These are phyloP conservation scores for Podilymbus podiceps DNA, from an alignment of 2,113 vertebrate species.

Conservation along the genomic window DNA sequence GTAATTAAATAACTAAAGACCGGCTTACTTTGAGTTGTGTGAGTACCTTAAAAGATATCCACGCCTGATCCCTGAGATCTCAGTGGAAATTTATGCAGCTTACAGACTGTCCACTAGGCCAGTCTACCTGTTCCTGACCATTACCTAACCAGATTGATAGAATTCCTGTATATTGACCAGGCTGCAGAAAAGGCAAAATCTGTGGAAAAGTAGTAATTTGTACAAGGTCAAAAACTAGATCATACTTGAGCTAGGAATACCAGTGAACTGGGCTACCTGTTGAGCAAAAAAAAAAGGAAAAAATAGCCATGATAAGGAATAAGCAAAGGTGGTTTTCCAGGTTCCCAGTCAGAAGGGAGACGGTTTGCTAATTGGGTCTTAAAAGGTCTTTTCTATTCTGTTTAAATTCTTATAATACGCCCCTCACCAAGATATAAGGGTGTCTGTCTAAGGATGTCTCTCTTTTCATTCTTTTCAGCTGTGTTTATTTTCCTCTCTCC, in stretches of 20 bases:
- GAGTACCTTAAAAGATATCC: neutral
- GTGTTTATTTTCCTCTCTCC: slow-evolving; percentile 22
- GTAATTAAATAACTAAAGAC: neutral
- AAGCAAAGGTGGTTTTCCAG: neutral
- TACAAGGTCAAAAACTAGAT: neutral
- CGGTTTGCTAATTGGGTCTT: slow-evolving; percentile 49
- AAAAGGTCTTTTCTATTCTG: slow-evolving; percentile 50
- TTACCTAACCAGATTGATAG: neutral
- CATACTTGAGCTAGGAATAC: neutral
- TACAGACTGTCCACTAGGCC: neutral
- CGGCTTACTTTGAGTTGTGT: neutral
- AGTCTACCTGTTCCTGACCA: neutral
- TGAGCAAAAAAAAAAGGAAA: neutral
- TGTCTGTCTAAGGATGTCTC: slow-evolving; percentile 52
- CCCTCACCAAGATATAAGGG: neutral
- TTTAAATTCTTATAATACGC: slow-evolving; percentile 52
- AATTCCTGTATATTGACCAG: neutral
- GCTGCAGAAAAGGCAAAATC: neutral
- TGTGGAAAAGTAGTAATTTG: neutral
- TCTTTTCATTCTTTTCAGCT: slow-evolving; percentile 10
- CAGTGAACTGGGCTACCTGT: neutral
- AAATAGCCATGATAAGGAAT: neutral
- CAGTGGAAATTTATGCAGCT: neutral
- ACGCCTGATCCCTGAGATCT: neutral
- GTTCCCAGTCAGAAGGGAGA: slow-evolving; percentile 25